These are phyloP conservation scores for Chydorus sphaericus DNA, from an alignment of 2,888 invertebrate genomes.

Conservation along the genomic window DNA sequence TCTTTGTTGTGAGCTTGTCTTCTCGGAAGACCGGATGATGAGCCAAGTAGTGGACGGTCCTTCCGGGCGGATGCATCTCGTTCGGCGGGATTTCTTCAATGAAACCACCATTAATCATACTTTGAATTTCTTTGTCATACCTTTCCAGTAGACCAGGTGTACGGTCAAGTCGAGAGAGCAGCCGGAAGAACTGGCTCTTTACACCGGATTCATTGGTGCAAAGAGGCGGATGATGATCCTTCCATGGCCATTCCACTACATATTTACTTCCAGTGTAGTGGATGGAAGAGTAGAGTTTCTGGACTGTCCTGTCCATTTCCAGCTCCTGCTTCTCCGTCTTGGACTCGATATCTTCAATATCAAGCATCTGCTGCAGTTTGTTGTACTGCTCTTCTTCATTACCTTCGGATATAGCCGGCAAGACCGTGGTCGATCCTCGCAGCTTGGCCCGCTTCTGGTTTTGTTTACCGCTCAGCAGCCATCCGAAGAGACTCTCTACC, in stretches of 20 bases:
- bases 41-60: conserved; percentile 21
- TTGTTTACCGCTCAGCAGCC: neutral
- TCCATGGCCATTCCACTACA: neutral
- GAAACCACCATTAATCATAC: neutral
- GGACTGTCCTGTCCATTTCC: neutral
- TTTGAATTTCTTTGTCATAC: neutral
- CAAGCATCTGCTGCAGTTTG: neutral
- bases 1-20: conserved; percentile 22
- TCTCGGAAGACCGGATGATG: conserved; percentile 23
- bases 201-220: neutral
- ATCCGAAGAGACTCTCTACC: neutral
- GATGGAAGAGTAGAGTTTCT: neutral
- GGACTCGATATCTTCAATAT: neutral
- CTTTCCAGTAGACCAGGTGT: neutral
- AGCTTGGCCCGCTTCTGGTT: neutral
- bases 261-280: neutral
- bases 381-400: no score
- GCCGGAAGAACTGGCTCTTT: neutral
- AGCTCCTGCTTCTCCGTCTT: neutral
- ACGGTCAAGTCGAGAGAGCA: neutral
- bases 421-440: neutral
- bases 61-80: neutral
- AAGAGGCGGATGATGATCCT: neutral
- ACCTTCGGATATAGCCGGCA: no score
- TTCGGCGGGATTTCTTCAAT: neutral